These are phyloP conservation scores for Dicrurus megarhynchus DNA, from an alignment of 2,113 vertebrate genomes.

Conservation along the genomic window DNA sequence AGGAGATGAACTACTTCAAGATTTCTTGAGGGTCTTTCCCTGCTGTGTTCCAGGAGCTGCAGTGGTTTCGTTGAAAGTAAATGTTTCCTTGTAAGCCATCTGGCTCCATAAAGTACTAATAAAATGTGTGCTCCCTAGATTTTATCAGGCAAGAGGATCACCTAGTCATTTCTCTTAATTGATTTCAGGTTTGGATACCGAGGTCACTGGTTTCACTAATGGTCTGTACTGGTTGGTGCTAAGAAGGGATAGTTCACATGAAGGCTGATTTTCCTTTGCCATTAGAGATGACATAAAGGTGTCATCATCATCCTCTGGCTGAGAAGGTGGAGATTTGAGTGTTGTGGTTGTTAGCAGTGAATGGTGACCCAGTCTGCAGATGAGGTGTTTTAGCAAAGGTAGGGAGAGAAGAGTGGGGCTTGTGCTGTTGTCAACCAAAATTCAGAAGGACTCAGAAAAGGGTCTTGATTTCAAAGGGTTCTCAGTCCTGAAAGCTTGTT, in stretches of 20 bases:
- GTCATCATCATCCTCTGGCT: neutral
- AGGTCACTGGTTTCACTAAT: neutral
- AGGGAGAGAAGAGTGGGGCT: neutral
- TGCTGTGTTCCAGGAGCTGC: neutral
- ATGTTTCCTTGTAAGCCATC: neutral
- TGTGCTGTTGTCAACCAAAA: neutral
- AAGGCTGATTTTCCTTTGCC: neutral
- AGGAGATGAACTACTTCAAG: neutral
- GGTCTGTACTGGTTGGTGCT: neutral
- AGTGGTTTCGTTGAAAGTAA: neutral
- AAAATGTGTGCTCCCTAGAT: neutral
- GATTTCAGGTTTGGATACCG: neutral
- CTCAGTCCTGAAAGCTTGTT: neutral
- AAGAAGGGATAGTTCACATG: neutral
- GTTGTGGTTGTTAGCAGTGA: neutral
- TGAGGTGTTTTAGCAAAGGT: neutral
- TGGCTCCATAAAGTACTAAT: neutral
- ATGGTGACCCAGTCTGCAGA: neutral
- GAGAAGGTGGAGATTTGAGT: neutral
- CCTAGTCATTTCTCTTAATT: neutral
- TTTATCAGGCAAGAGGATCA: neutral
- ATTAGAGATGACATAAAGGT: neutral
- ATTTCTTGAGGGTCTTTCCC: neutral
- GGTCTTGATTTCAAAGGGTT: fast-evolving
- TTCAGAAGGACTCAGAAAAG: neutral